Conservation (phyloP, 2,888 invertebrate species). For the Hydroisotoma schaefferi region DNA sequence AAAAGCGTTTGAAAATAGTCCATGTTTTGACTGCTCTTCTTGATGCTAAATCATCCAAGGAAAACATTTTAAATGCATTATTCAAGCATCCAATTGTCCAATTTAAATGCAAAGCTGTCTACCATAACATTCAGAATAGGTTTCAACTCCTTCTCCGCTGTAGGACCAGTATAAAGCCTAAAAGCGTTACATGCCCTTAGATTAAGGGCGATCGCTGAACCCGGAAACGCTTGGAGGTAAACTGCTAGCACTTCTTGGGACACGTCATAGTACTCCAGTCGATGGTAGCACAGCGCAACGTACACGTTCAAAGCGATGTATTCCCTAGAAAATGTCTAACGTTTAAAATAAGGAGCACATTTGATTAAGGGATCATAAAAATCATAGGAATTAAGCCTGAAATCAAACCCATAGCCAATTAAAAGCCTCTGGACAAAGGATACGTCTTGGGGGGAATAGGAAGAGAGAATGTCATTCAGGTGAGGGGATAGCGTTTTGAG, state of each 20-base stretch:
- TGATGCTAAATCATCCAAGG: constrained; percentile 36
- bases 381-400: no score
- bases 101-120: neutral
- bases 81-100: no score
- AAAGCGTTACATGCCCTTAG: constrained; percentile 82
- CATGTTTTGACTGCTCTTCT: constrained; percentile 47
- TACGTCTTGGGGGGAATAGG: no score
- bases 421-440: no score
- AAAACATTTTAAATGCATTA: neutral
- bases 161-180: constrained; percentile 85
- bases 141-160: constrained; percentile 87
- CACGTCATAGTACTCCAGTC: constrained; percentile 96
- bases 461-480: no score
- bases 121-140: constrained; percentile 58
- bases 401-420: no score
- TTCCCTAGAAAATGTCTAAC: no score
- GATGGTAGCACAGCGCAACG: constrained; percentile 95
- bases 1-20: constrained; percentile 66
- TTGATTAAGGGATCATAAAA: no score
- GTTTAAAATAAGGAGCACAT: no score
- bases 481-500: no score
- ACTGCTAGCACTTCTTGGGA: constrained; percentile 94
- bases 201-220: constrained; percentile 93
- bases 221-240: constrained; percentile 84
- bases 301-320: constrained; percentile 94